phyloP scores from a whole-genome alignment of 2,888 invertebrate genomes.

The Chymomyza amoena region DNA sequence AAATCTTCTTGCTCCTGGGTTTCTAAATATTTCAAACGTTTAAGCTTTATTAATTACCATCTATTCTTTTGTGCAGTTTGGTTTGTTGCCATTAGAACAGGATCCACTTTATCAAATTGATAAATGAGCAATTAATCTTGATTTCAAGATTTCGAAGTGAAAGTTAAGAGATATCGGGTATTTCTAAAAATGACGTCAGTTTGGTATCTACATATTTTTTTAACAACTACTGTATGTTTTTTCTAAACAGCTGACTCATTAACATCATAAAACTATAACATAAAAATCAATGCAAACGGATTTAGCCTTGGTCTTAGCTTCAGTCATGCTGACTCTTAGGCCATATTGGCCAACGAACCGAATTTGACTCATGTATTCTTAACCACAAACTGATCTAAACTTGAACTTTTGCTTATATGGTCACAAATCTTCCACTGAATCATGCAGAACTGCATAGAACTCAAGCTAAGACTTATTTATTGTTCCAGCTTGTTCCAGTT shows the following conservation, averaged over 20 bases:
- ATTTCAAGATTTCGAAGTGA: constrained; percentile 2
- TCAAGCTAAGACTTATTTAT: not conserved
- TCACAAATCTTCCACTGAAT: not conserved
- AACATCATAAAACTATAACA: constrained; percentile 21
- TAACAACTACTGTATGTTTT: constrained; percentile 17
- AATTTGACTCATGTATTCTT: constrained; percentile 37
- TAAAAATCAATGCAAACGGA: not conserved
- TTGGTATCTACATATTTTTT: constrained; percentile 1
- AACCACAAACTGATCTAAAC: not conserved
- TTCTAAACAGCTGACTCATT: constrained; percentile 6
- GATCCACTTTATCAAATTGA: constrained; percentile 19
- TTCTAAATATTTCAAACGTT: not conserved
- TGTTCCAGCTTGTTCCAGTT: not conserved
- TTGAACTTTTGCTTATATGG: not conserved
- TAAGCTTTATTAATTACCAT: constrained; percentile 42
- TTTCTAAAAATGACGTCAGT: not conserved
- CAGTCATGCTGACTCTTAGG: not conserved
- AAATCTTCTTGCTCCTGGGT: constrained; percentile 23
- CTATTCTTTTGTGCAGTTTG: constrained; percentile 18
- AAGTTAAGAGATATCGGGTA: not conserved
- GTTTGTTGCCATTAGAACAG: constrained; percentile 25
- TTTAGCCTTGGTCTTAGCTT: not conserved
- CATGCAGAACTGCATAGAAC: not conserved
- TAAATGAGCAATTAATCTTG: constrained; percentile 2
- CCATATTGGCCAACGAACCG: not conserved